Evolutionary conservation across 2,113 vertebrate species (phyloP).

Genomic region (Pygoscelis adeliae): DNA sequence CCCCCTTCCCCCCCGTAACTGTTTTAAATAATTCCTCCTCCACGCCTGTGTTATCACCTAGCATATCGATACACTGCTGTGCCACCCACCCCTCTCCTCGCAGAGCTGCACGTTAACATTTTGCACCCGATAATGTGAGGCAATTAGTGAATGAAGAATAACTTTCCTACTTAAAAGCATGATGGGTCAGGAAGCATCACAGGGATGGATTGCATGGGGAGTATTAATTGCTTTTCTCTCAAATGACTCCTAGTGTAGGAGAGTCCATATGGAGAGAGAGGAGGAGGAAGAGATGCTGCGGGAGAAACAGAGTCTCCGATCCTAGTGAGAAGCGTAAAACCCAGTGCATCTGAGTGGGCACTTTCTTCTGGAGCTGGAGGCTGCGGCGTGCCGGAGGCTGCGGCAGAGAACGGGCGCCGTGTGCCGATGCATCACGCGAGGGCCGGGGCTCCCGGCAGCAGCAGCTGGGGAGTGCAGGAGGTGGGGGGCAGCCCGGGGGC

Average conservation of each 20-base stretch:
- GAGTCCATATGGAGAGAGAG: conserved; percentile 46
- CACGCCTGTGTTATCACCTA: conserved; percentile 21
- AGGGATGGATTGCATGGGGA: not conserved
- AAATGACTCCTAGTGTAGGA: conserved; percentile 27
- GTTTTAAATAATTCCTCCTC: conserved; percentile 58
- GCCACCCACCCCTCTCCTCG: conserved; percentile 50
- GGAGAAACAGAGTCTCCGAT: not conserved
- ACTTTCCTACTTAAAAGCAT: not conserved
- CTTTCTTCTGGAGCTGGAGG: not conserved
- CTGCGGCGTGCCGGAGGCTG: not conserved
- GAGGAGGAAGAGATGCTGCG: conserved; percentile 15
- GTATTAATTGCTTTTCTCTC: conserved; percentile 17
- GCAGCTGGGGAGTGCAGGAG: fast-evolving
- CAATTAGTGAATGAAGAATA: conserved; percentile 67
- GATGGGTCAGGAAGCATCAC: not conserved
- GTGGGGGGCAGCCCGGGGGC: not conserved
- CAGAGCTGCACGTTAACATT: conserved; percentile 6
- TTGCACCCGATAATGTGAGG: not conserved
- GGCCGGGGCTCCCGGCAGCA: not conserved
- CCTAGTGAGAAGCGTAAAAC: not conserved
- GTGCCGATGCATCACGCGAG: not conserved
- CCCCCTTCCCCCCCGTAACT: not conserved
- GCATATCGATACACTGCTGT: not conserved
- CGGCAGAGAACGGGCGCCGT: not conserved
- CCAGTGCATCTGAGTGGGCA: not conserved